Evolutionary conservation across 2,113 vertebrate species (phyloP).

Genomic region (Aptenodytes forsteri): DNA sequence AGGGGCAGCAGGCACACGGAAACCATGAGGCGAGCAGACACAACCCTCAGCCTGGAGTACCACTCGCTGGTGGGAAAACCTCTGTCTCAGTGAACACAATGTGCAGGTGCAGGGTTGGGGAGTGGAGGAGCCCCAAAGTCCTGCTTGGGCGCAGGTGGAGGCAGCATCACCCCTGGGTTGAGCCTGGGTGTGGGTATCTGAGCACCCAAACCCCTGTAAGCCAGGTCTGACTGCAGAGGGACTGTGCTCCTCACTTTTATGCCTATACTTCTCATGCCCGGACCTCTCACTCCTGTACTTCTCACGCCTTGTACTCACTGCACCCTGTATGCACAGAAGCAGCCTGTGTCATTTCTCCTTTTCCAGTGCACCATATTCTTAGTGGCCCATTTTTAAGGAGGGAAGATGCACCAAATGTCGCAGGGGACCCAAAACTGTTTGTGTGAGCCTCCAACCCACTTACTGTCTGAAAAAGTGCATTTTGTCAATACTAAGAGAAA

Average conservation of each 20-base stretch:
- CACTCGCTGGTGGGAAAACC: not conserved
- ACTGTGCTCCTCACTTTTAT: accelerated
- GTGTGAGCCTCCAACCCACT: not conserved
- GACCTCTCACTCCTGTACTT: not conserved
- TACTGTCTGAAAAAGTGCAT: not conserved
- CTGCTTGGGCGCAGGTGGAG: not conserved
- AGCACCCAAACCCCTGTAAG: not conserved
- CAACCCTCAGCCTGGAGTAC: not conserved
- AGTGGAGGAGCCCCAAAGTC: accelerated
- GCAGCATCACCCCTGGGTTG: not conserved
- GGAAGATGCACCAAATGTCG: not conserved
- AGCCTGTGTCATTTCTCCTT: accelerated
- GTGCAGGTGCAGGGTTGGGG: not conserved
- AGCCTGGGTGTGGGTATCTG: accelerated
- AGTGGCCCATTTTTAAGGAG: not conserved
- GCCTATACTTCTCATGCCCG: not conserved
- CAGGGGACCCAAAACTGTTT: not conserved
- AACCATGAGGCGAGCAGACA: not conserved
- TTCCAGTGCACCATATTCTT: not conserved
- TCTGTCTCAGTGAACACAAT: accelerated
- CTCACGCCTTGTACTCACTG: too few species aligned
- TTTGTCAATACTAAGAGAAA: slow-evolving; percentile 38
- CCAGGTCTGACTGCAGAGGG: accelerated
- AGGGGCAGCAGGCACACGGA: not conserved
- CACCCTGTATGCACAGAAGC: not conserved